These are phyloP conservation scores for Psittacula cyanocephala DNA, from an alignment of 2,113 vertebrate species.

Conservation along the genomic window DNA sequence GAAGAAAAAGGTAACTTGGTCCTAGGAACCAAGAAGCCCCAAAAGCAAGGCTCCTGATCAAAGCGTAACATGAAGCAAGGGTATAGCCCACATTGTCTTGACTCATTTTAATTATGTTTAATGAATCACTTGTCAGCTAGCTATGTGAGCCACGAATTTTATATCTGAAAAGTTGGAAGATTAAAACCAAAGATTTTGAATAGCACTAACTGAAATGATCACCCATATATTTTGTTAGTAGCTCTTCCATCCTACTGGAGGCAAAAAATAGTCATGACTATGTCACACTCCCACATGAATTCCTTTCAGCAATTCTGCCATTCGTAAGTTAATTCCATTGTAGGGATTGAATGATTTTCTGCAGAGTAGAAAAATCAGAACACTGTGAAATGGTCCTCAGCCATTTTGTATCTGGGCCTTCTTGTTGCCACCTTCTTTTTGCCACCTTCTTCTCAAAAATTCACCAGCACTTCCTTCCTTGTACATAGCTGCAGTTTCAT, in stretches of 20 bases:
- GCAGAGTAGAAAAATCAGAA: neutral
- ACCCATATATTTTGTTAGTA: neutral
- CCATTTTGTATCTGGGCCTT: neutral
- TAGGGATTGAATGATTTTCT: neutral
- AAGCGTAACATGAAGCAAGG: neutral
- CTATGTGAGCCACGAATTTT: neutral
- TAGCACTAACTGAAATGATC: neutral
- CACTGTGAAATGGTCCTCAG: neutral
- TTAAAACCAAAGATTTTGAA: neutral
- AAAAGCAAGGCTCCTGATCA: neutral
- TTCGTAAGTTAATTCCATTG: neutral
- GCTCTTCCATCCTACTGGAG: neutral
- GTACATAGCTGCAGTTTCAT: neutral
- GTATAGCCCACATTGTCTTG: slow-evolving; percentile 1
- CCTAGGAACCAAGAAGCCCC: neutral
- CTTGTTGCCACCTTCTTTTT: neutral
- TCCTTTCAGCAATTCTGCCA: neutral
- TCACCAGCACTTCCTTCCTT: neutral
- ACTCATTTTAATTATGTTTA: slow-evolving; percentile 19
- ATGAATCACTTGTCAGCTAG: neutral
- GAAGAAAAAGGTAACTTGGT: neutral
- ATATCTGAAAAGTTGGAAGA: neutral
- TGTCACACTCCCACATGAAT: neutral
- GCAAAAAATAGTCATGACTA: slow-evolving; percentile 26
- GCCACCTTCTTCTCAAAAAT: neutral